A percentile compares a stretch with the other conserved stretches of the same genome.
These are phyloP conservation scores for Pomatostomus ruficeps DNA, from an alignment of 2,113 vertebrate genomes.

Conservation along the genomic window DNA sequence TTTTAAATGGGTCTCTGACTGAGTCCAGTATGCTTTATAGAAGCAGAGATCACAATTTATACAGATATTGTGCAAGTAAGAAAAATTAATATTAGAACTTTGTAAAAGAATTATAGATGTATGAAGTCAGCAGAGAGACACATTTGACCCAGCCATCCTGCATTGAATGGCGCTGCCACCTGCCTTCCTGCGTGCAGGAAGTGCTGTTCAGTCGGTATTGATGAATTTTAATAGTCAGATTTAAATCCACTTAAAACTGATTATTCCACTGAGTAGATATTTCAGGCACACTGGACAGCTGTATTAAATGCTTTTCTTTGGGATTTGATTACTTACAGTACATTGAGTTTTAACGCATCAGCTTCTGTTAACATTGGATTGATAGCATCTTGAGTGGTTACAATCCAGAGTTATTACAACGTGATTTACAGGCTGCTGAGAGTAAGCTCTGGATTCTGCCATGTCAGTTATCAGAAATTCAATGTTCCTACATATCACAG, in stretches of 20 bases:
- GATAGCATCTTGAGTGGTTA: not conserved
- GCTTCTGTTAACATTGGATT: not conserved
- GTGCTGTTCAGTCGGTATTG: not conserved
- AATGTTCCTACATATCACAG: not conserved
- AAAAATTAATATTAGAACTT: not conserved
- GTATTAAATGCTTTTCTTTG: conserved; percentile 27
- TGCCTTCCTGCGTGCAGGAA: not conserved
- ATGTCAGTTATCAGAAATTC: not conserved
- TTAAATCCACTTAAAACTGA: conserved; percentile 29
- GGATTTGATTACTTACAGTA: conserved; percentile 3
- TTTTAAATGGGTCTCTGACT: not conserved
- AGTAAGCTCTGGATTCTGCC: not conserved
- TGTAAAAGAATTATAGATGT: not conserved
- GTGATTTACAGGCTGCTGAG: not conserved
- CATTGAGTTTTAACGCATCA: conserved; percentile 19
- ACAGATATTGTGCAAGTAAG: not conserved
- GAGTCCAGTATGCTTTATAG: not conserved
- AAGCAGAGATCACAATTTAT: not conserved
- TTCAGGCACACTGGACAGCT: not conserved
- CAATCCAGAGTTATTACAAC: not conserved
- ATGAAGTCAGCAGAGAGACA: not conserved
- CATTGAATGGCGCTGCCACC: accelerated
- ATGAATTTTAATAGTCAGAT: not conserved
- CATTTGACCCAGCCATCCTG: not conserved
- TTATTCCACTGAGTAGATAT: not conserved